A percentile compares a stretch with the other conserved stretches of the same genome.
Conservation (phyloP, 2,797 vertebrate genomes). For the Phrynocephalus forsythii region DNA sequence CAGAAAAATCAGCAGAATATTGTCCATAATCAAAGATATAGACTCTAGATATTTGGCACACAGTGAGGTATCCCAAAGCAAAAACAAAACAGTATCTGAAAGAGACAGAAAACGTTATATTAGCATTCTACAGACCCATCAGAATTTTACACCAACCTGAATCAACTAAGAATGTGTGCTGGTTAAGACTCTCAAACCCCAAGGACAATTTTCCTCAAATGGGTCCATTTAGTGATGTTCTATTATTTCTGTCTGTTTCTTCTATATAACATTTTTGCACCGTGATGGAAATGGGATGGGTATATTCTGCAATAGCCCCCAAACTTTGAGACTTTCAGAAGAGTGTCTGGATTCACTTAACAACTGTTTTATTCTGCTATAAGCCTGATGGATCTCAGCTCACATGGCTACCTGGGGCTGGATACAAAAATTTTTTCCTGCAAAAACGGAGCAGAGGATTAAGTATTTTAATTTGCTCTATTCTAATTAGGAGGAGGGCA, state of each 20-base stretch:
- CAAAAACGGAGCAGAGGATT: no score
- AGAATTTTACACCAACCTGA: neutral
- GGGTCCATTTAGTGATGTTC: neutral
- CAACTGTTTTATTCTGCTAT: no score
- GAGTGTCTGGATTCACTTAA: neutral
- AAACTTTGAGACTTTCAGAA: neutral
- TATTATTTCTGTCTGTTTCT: neutral
- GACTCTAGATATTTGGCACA: slow-evolving; percentile 96
- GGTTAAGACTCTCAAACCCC: neutral
- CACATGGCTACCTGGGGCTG: no score
- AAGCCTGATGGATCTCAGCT: no score
- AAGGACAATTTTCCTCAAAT: neutral
- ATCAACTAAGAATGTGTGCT: neutral
- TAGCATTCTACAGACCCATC: neutral
- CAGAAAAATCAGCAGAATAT: slow-evolving; percentile 98
- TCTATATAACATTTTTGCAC: neutral
- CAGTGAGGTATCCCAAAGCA: slow-evolving; percentile 94
- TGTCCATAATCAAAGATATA: slow-evolving; percentile 99
- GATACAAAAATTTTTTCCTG: no score
- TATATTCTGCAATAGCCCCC: neutral
- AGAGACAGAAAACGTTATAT: slow-evolving; percentile 41
- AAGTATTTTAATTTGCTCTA: no score
- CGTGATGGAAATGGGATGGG: neutral
- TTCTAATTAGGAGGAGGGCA: no score
- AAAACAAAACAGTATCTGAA: slow-evolving; percentile 96